phyloP scores from a whole-genome alignment of 2,888 invertebrate species.

The Dynastes hyllus region DNA sequence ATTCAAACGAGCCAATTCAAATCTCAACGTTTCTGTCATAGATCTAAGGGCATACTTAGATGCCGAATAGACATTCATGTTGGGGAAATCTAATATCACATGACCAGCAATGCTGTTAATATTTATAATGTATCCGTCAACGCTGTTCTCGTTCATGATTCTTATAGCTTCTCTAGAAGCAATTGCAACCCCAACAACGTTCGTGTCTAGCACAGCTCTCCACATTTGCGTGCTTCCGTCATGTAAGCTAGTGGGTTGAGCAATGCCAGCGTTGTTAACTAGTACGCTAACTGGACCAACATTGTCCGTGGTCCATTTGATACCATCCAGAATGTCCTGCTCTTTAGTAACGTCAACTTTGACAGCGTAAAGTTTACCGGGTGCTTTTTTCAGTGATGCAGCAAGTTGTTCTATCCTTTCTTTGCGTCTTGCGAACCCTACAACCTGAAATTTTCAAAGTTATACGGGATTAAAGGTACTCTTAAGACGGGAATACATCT shows the following conservation, averaged over 20 bases:
- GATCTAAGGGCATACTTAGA: slow-evolving; percentile 57
- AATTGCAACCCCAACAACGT: slow-evolving; percentile 54
- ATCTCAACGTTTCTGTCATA: slow-evolving; percentile 56
- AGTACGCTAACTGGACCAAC: slow-evolving; percentile 58
- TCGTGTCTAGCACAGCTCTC: slow-evolving; percentile 54
- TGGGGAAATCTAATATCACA: slow-evolving; percentile 50
- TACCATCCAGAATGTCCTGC: slow-evolving; percentile 57
- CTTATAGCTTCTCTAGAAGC: slow-evolving; percentile 56
- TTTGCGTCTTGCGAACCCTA: slow-evolving; percentile 8
- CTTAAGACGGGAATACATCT: no score
- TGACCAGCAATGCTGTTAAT: slow-evolving; percentile 59
- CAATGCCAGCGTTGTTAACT: slow-evolving; percentile 59
- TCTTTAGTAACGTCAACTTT: slow-evolving; percentile 56
- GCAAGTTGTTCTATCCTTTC: slow-evolving; percentile 35
- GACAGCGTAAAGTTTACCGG: slow-evolving; percentile 52
- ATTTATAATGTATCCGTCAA: slow-evolving; percentile 58
- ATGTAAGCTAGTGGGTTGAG: slow-evolving; percentile 48
- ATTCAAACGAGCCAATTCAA: slow-evolving; percentile 52
- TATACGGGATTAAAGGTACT: no score
- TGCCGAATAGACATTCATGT: slow-evolving; percentile 54
- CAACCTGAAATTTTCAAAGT: not conserved
- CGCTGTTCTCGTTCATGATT: slow-evolving; percentile 55
- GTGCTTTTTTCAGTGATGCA: slow-evolving; percentile 44
- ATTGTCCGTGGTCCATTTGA: slow-evolving; percentile 56
- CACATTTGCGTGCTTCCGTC: slow-evolving; percentile 56